Evolutionary conservation across 2,113 vertebrate species (phyloP).

Genomic region (Macroglossus sobrinus): DNA sequence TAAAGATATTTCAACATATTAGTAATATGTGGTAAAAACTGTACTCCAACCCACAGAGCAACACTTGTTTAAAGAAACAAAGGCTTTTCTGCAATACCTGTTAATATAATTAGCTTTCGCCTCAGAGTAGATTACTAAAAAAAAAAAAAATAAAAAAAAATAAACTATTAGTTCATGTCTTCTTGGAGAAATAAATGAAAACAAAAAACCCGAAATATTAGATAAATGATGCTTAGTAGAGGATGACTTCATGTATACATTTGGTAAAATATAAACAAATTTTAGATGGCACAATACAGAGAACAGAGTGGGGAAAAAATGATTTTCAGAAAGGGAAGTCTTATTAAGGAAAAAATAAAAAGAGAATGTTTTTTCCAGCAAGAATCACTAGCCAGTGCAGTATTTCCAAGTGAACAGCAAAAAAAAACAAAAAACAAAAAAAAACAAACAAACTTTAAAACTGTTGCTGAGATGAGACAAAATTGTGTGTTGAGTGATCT

Average conservation of each 20-base stretch:
- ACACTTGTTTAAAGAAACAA: not conserved
- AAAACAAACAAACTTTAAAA: not conserved
- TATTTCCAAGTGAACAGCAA: not conserved
- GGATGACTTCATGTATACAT: not conserved
- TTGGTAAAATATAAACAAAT: not conserved
- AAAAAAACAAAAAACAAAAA: not conserved
- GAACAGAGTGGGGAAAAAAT: not conserved
- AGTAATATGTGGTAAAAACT: not conserved
- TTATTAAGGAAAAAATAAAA: not conserved
- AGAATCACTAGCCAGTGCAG: not conserved
- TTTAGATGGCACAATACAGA: not conserved
- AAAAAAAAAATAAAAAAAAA: not conserved
- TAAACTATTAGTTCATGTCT: not conserved
- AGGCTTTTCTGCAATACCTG: not conserved
- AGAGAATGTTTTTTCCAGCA: not conserved
- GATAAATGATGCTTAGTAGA: not conserved
- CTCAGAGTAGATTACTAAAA: not conserved
- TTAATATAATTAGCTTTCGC: not conserved
- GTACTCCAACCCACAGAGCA: not conserved
- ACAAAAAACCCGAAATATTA: not conserved
- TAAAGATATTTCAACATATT: not conserved
- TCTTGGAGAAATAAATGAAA: not conserved
- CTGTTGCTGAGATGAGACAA: no score
- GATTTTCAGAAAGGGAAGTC: not conserved
- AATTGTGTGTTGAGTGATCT: not conserved